Base-by-base conservation (phyloP, 2,888 invertebrate species). In the Rhaphigaster nebulosa region DNA sequence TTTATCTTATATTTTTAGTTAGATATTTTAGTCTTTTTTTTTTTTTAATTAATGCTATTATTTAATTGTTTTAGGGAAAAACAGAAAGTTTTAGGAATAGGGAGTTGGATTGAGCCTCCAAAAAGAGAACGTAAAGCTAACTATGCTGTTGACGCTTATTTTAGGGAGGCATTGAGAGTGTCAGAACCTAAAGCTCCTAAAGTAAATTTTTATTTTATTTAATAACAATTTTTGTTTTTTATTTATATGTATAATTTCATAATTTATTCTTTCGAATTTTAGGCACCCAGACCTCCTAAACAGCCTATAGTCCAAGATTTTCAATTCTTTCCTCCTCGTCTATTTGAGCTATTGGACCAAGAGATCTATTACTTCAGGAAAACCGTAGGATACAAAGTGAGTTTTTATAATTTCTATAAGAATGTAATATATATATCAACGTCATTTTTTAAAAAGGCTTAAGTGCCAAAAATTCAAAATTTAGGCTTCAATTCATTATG, bases 261-360 rank as follows among this genome's bases (percentile, higher is more conserved):
- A 0, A 84, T 15, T 50, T 41, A 45, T 41, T 84, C 12, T 34
- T 13, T 45, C 6, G 41, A 45, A 45, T 89, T 93, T 26, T 93
- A 96, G 96, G 99, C 99, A 0, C 99, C 99, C 1, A 95, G 99
- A 92, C 99, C 99, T 10, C 99, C 99, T 0, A 99, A 99, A 93
- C 99, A 99, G 93, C 99, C 99, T 0, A 98, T 98, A 92, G 99
- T 99, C 1, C 99, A 99, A 95, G 99, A 99, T 94, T 99, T 99
- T 94, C 99, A 99, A 94, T 99, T 99, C 94, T 99, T 99, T 94
- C 99, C 99, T 12, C 98, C 99, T 4, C 95, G 99, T 92, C 95
- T 99, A 1, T 99, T 99, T 94, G 99, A 99, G 94, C 96, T 99
- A 50, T 95, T 99, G 41, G 99, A 99, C 94, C 98, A 99, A 94